Evolutionary conservation across 2,113 vertebrate species (phyloP), one percentile per base, ranked within the genome.

Genomic region (Gallinago paraguaiae): DNA sequence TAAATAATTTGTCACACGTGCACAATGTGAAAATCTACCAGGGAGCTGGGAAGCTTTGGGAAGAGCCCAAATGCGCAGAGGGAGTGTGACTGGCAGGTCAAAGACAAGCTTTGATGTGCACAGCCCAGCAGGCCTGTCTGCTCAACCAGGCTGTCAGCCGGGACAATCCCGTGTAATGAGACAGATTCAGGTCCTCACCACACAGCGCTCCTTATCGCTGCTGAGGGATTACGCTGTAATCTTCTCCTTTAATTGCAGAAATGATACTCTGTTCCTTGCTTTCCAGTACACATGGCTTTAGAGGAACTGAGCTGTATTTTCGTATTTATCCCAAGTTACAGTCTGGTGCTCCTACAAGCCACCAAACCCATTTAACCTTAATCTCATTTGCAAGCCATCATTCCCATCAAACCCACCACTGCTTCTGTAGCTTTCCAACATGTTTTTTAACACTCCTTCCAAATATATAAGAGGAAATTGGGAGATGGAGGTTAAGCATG

Each of bases 31-130:
- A 95, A 92, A 74, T 78, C 79, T 95, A 50, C 23, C n/a, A 15
- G 48, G 59, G 63, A 79, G 74, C 60, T 6, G 6, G 85, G 46
- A 91, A 96, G 54, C 35, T 63, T 95, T 72, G 88, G 92, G 82
- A 96, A 80, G 86, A 68, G 65, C 41, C 4, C 2, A 11, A 16
- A 75, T 8, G 2, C 17, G 30, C 86, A 70, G 82, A 48, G 72
- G 48, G 25, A 33, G 78, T 1, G 79, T 72, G 87, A 97, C 41
- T 85, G 93, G 60, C 81, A 96, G 86, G 94, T 93, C 88, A 95
- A 77, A 93, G 80, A 82, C 77, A 86, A 23, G 75, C 95, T 95
- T 94, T 96, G 79, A 96, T 96, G 85, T 95, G 91, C 57, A 7
- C 27, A 93, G 90, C 71, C 86, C 93, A 60, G 82, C 69, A 75